phyloP scores from a whole-genome alignment of 1,140 invertebrate genomes.

The Aphidius gifuensis region DNA sequence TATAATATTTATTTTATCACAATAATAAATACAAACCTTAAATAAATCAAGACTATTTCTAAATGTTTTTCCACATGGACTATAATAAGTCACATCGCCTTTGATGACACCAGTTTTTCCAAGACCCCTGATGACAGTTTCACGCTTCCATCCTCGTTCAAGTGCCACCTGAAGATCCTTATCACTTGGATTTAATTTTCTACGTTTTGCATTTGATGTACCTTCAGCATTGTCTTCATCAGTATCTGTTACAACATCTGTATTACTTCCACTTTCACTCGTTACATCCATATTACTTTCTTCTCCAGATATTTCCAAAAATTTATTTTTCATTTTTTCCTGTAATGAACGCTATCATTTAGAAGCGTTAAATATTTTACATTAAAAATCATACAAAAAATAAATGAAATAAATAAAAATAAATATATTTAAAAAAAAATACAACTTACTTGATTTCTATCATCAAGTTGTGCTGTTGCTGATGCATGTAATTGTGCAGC shows the following conservation, averaged over 20 bases:
- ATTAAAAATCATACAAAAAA: conserved; percentile 40
- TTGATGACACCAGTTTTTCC: conserved; percentile 76
- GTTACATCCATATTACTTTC: conserved; percentile 55
- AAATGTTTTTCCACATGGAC: conserved; percentile 79
- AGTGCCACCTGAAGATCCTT: conserved; percentile 70
- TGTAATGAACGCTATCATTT: conserved; percentile 52
- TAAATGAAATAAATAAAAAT: conserved; percentile 2
- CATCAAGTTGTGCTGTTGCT: conserved; percentile 52
- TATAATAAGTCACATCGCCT: conserved; percentile 85
- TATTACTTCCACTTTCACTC: conserved; percentile 54
- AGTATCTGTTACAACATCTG: conserved; percentile 57
- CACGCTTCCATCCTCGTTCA: conserved; percentile 82
- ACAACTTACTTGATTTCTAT: conserved; percentile 51
- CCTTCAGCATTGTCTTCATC: conserved; percentile 55
- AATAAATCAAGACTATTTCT: conserved; percentile 72
- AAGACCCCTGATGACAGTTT: conserved; percentile 82
- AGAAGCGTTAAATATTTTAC: conserved; percentile 30
- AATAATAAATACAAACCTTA: conserved; percentile 55
- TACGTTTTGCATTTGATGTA: conserved; percentile 49
- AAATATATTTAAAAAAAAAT: conserved; percentile 12
- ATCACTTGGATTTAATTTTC: conserved; percentile 55
- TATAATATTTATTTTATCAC: too few relatives aligned
- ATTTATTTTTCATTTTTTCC: conserved; percentile 61
- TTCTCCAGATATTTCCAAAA: conserved; percentile 59
- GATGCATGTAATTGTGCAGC: conserved; percentile 58